Percentiles rank a stretch among this genome's conserved stretches.
Conservation (phyloP, 23 tunicate genomes). For the Halocynthia roretzi region DNA sequence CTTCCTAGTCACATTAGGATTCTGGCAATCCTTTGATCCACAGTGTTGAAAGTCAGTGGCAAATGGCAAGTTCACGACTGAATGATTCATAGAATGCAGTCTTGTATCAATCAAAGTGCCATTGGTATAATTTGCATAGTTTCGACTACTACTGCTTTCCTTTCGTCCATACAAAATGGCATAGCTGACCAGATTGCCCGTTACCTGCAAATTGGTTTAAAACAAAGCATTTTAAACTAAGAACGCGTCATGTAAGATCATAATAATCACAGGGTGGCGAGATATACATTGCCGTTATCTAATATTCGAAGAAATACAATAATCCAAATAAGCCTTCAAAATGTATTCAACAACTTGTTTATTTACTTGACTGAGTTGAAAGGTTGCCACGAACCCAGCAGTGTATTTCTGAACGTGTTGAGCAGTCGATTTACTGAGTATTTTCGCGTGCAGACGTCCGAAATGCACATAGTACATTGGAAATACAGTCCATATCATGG, state of each 20-base stretch:
- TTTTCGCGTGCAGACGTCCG: neutral
- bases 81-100: neutral
- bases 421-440: neutral
- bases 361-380: neutral
- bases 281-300: too few relatives aligned
- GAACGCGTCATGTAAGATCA: neutral
- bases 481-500: slow-evolving; percentile 4
- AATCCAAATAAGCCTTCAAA: too few relatives aligned
- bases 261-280: too few relatives aligned
- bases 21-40: slow-evolving; percentile 12
- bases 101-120: neutral
- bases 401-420: slow-evolving; percentile 3
- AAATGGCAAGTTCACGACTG: neutral
- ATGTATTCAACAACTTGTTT: neutral
- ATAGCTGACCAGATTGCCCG: slow-evolving; percentile 4
- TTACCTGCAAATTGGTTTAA: neutral
- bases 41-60: neutral
- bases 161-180: slow-evolving; percentile 10
- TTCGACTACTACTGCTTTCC: neutral
- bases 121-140: too few relatives aligned
- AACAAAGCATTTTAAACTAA: neutral
- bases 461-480: neutral
- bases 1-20: neutral
- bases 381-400: slow-evolving; percentile 4
- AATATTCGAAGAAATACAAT: too few relatives aligned